Percentiles rank a stretch among this genome's conserved stretches.
phyloP scores from a whole-genome alignment of 2,888 invertebrate genomes.

The Augiades crinisus region DNA sequence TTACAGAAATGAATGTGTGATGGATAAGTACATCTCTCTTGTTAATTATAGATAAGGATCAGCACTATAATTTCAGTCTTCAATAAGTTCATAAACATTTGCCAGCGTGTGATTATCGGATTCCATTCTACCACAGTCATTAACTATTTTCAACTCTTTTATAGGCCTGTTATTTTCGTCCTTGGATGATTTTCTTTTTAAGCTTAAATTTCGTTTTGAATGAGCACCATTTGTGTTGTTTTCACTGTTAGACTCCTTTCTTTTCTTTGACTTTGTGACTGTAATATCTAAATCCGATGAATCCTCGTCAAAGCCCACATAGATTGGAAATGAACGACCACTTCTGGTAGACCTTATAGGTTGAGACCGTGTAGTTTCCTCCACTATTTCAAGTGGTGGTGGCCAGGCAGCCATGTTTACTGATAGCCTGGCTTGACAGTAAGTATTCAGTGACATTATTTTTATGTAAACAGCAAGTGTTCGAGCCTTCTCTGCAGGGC shows the following conservation, averaged over 20 bases:
- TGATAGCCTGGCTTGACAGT: constrained; percentile 63
- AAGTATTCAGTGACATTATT: constrained; percentile 67
- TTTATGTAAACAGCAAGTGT: constrained; percentile 69
- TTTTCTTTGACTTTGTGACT: constrained; percentile 61
- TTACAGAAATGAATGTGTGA: neutral
- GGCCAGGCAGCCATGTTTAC: constrained; percentile 64
- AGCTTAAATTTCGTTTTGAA: constrained; percentile 58
- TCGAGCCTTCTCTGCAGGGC: constrained; percentile 64
- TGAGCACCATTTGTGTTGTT: constrained; percentile 50
- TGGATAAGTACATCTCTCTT: neutral
- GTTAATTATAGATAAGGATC: neutral
- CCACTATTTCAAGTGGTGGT: constrained; percentile 67
- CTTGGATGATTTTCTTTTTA: constrained; percentile 65
- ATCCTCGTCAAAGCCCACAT: constrained; percentile 71
- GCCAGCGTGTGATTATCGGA: constrained; percentile 21
- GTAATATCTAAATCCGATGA: constrained; percentile 68
- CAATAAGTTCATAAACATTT: constrained; percentile 18
- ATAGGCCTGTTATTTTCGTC: constrained; percentile 56
- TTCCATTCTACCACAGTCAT: constrained; percentile 24
- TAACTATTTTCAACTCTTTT: constrained; percentile 52
- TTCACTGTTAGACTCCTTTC: constrained; percentile 62
- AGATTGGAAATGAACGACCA: constrained; percentile 66
- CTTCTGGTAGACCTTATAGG: constrained; percentile 68
- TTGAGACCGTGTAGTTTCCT: constrained; percentile 60
- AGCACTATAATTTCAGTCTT: constrained; percentile 23